phyloP scores from a whole-genome alignment of 2,888 invertebrate genomes.

The Sinohyriopsis cumingii region DNA sequence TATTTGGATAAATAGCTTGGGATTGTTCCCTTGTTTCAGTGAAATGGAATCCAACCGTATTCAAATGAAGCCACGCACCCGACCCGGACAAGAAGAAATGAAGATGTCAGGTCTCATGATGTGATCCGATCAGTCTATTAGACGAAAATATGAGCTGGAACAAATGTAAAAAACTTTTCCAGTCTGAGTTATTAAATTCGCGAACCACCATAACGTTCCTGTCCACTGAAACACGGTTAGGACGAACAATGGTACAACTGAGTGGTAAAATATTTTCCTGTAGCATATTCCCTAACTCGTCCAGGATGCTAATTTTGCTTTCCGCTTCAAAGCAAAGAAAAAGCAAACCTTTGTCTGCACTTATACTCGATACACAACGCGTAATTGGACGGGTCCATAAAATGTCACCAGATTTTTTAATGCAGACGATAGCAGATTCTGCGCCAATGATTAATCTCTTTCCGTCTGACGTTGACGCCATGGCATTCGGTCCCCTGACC shows the following conservation, averaged over 20 bases:
- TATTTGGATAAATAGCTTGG: too few relatives aligned
- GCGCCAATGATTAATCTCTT: conserved; percentile 35
- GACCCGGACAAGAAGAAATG: too few relatives aligned
- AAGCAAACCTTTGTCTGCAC: conserved; percentile 32
- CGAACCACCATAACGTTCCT: conserved; percentile 27
- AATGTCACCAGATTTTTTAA: conserved; percentile 30
- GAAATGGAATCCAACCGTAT: too few relatives aligned
- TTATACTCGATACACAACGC: conserved; percentile 30
- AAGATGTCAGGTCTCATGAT: too few relatives aligned
- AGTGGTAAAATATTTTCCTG: conserved; percentile 35
- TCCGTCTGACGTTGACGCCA: conserved; percentile 32
- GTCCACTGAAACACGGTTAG: conserved; percentile 35
- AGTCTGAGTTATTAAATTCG: conserved; percentile 37
- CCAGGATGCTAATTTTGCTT: conserved; percentile 29
- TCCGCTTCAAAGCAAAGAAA: conserved; percentile 39
- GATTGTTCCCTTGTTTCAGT: too few relatives aligned
- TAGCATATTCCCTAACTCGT: conserved; percentile 29
- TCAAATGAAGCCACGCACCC: too few relatives aligned
- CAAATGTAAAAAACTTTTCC: conserved; percentile 40
- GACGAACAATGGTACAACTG: conserved; percentile 28
- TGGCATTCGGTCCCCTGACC: conserved; percentile 34
- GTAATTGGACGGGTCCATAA: conserved; percentile 35
- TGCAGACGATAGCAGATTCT: conserved; percentile 37
- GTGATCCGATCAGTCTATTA: not conserved
- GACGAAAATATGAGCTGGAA: conserved; percentile 14